A percentile compares a stretch with the other conserved stretches of the same genome.
phyloP scores from a whole-genome alignment of 2,888 invertebrate genomes.

The Encarsia formosa region DNA sequence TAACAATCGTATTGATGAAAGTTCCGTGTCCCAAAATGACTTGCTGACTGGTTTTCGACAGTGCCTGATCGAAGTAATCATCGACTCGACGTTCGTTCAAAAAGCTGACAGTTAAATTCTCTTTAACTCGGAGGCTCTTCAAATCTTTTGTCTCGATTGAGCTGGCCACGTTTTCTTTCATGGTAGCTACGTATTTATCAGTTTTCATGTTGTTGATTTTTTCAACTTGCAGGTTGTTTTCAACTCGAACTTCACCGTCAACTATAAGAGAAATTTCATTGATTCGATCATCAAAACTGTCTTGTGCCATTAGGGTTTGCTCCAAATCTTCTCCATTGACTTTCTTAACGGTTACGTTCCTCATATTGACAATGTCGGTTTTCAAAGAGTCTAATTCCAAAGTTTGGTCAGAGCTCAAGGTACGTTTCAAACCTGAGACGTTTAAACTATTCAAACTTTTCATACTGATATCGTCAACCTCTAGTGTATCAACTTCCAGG shows the following conservation, averaged over 20 bases:
- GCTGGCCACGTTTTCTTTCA: constrained; percentile 11
- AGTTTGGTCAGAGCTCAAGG: constrained; percentile 14
- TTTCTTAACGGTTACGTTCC: constrained; percentile 23
- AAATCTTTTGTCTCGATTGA: constrained; percentile 25
- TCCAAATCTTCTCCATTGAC: constrained; percentile 2
- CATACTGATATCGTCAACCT: constrained; percentile 29
- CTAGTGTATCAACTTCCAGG: constrained; percentile 26
- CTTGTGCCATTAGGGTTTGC: not conserved
- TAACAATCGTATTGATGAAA: constrained; percentile 28
- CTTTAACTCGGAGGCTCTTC: constrained; percentile 30
- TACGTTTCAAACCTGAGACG: constrained; percentile 12
- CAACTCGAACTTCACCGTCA: constrained; percentile 35
- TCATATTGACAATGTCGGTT: constrained; percentile 16
- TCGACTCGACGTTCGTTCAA: constrained; percentile 29
- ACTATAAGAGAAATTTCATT: constrained; percentile 28
- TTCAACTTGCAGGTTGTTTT: constrained; percentile 23
- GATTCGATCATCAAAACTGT: not conserved
- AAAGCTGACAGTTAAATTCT: constrained; percentile 30
- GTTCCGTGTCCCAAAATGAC: constrained; percentile 28
- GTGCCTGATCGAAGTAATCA: constrained; percentile 27
- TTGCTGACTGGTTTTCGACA: constrained; percentile 36
- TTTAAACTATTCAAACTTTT: constrained; percentile 23
- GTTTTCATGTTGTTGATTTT: constrained; percentile 30
- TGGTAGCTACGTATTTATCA: constrained; percentile 28
- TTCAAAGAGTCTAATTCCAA: constrained; percentile 19